Base-by-base conservation (phyloP, 2,797 vertebrate genomes). In the Melanotaenia pygmaea region DNA sequence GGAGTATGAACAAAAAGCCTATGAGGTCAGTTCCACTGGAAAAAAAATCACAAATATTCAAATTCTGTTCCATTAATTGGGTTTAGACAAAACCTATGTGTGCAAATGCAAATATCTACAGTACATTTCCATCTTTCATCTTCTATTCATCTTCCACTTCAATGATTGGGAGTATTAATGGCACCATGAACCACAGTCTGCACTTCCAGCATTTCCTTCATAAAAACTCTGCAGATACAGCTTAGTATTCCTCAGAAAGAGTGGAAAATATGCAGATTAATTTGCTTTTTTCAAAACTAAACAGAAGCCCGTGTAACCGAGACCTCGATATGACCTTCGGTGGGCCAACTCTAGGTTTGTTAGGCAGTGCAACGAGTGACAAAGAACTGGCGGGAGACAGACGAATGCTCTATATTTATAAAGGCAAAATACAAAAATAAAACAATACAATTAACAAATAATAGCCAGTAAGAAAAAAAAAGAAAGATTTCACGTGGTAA, bases 71-170 rank as follows among this genome's bases (percentile, higher is more conserved):
- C 18, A 57, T 56, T 30, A 72, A 38, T 24, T 38, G 65, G 72
- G 58, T 71, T 67, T 67, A 50, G 32, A 58, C 22, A 34, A 4
- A 51, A 66, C 67, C 16, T 40, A 14, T 66, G 65, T 72, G 50
- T 20, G 32, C 40, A 38, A 13, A 38, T 43, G 16, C 64, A 63
- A 72, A 67, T 53, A 8, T 72, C 67, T 67, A 53, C 43, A 34
- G 24, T 38, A 16, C 12, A 20, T 22, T n/a, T 24, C 20, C 28
- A 30, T 30, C 28, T 30, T 30, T 30, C 12, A 40, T 64, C 18
- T n/a, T 62, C 40, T 24, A 62, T 45, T 40, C 51, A 47, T 70
- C 34, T 13, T 16, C 2, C 13, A 58, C 47, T 32, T 40, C 18
- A 5, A 30, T 56, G 53, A 50, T 4, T 58, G 18, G 4, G 28